Conservation (phyloP, 2,888 invertebrate species). For the Euspilapteryx auroguttella region DNA sequence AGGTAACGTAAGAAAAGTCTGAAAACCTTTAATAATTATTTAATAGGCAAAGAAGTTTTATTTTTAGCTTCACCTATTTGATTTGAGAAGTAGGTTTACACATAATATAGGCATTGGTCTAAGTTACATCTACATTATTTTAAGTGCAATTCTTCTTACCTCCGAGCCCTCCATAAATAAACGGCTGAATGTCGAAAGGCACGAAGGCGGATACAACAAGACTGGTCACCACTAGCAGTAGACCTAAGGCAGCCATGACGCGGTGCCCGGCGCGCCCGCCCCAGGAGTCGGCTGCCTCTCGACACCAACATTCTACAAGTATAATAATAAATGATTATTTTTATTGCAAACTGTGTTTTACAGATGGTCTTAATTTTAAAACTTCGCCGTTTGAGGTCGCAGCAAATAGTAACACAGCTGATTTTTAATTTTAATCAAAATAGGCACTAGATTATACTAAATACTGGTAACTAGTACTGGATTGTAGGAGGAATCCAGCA, state of each 20-base stretch:
- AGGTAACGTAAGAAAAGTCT: background rate
- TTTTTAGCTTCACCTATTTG: too few relatives aligned
- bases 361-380: too few relatives aligned
- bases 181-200: conserved; percentile 25
- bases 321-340: background rate
- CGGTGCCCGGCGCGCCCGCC: conserved; percentile 36
- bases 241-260: conserved; percentile 32
- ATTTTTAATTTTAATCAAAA: too few relatives aligned
- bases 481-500: too few relatives aligned
- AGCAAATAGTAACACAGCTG: background rate
- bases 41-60: conserved; percentile 1
- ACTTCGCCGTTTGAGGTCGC: too few relatives aligned
- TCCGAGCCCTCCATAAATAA: conserved; percentile 34
- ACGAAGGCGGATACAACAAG: conserved; percentile 29
- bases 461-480: too few relatives aligned
- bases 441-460: too few relatives aligned
- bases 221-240: conserved; percentile 23
- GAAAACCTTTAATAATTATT: conserved; percentile 1
- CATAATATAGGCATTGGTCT: too few relatives aligned
- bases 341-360: too few relatives aligned
- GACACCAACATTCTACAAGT: conserved; percentile 49
- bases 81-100: too few relatives aligned
- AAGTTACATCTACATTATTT: too few relatives aligned
- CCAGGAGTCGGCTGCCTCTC: conserved; percentile 52
- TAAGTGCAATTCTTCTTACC: too few relatives aligned